These are phyloP conservation scores for Thumatha senex DNA, from an alignment of 2,888 invertebrate species.

Conservation along the genomic window DNA sequence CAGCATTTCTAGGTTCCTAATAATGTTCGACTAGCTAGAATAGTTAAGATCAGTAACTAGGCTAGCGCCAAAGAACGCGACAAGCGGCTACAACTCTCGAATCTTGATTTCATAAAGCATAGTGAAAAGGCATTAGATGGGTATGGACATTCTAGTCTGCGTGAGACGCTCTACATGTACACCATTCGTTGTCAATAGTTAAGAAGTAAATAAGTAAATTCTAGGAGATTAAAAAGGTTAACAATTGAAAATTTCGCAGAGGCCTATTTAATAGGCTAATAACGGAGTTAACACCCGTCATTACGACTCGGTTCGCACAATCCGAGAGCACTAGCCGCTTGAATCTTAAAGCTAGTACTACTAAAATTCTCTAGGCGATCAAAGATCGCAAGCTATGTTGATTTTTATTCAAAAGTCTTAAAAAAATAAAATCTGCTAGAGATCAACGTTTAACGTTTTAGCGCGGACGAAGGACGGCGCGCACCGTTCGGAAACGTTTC, in stretches of 20 bases:
- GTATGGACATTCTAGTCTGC: slow-evolving; percentile 39
- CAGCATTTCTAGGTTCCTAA: slow-evolving; percentile 37
- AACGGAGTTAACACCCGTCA: slow-evolving; percentile 30
- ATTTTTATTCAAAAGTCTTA: slow-evolving; percentile 81
- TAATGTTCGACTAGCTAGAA: slow-evolving; percentile 56
- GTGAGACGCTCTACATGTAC: slow-evolving; percentile 40
- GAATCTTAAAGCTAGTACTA: slow-evolving; percentile 76
- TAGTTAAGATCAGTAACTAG: slow-evolving; percentile 68
- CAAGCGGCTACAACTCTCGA: slow-evolving; percentile 67
- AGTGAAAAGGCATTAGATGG: slow-evolving; percentile 46
- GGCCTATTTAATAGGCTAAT: slow-evolving; percentile 40
- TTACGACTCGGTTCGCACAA: slow-evolving; percentile 40
- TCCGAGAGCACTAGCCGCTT: slow-evolving; percentile 75
- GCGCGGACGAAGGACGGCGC: slow-evolving; percentile 88
- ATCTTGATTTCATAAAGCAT: slow-evolving; percentile 48
- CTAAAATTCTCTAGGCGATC: slow-evolving; percentile 79
- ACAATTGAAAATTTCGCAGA: slow-evolving; percentile 49
- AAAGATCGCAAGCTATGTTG: slow-evolving; percentile 81
- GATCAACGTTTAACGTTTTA: slow-evolving; percentile 66
- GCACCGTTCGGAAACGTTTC: slow-evolving; percentile 90
- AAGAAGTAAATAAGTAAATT: slow-evolving; percentile 39
- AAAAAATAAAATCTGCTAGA: slow-evolving; percentile 83
- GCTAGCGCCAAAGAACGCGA: slow-evolving; percentile 63
- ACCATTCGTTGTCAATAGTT: slow-evolving; percentile 59
- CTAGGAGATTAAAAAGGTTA: slow-evolving; percentile 56